These are phyloP conservation scores for Heteractis magnifica DNA, from an alignment of 92 coral and sea anemone genomes.

Conservation along the genomic window DNA sequence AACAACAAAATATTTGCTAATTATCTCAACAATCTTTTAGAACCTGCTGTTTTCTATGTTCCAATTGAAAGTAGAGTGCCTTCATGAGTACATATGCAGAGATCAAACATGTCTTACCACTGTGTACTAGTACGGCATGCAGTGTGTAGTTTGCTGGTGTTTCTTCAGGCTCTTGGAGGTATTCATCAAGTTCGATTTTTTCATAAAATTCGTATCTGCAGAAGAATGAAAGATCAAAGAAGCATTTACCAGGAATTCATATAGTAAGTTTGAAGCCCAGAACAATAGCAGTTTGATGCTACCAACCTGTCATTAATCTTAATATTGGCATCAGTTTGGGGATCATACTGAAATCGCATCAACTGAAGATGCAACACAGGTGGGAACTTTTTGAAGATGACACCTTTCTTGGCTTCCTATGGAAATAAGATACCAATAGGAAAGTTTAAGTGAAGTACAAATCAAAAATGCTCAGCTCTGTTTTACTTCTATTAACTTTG, in stretches of 20 bases:
- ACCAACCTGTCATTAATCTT: constrained; percentile 97
- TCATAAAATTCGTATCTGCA: constrained; percentile 89
- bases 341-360: constrained; percentile 98
- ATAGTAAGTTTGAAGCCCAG: too few species aligned
- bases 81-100: too few species aligned
- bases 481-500: too few species aligned
- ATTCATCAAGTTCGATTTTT: constrained; percentile 82
- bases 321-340: constrained; percentile 93
- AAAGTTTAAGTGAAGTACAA: not conserved
- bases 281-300: not conserved
- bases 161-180: constrained; percentile 72
- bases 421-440: not conserved
- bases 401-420: constrained; percentile 97
- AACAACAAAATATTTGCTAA: too few species aligned
- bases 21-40: too few species aligned
- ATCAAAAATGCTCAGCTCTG: not conserved
- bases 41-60: too few species aligned
- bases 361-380: constrained; percentile 93
- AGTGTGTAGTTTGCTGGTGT: constrained; percentile 73
- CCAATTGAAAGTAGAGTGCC: too few species aligned
- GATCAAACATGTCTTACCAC: constrained; percentile 61
- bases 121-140: constrained; percentile 98
- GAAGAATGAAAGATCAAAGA: too few species aligned
- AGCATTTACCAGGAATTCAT: too few species aligned
- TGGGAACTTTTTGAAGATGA: constrained; percentile 79